Conservation (phyloP, 2,888 invertebrate genomes). For the Cerceris ruficornis region DNA sequence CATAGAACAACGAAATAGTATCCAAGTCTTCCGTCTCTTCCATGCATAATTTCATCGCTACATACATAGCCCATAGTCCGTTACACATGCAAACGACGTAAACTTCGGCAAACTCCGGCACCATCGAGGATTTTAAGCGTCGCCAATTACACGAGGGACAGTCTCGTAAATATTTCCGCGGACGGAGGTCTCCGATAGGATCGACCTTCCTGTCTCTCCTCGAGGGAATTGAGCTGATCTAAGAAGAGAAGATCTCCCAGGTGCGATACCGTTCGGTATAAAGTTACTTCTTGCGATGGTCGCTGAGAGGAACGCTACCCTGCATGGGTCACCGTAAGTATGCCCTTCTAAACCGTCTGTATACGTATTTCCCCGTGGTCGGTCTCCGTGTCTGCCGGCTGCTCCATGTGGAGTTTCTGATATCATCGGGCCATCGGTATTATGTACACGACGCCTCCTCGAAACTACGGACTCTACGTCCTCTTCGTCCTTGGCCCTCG, state of each 20-base stretch:
- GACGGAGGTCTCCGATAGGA: constrained; percentile 24
- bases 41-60: too few relatives aligned
- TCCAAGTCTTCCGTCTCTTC: too few relatives aligned
- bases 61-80: too few relatives aligned
- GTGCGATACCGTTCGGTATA: constrained; percentile 47
- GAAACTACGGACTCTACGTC: constrained; percentile 44
- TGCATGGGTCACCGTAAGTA: background rate
- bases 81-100: background rate
- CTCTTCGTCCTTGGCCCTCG: constrained; percentile 22
- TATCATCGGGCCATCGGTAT: constrained; percentile 57
- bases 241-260: constrained; percentile 34
- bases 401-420: constrained; percentile 45
- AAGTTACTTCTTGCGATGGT: constrained; percentile 43
- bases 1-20: too few relatives aligned
- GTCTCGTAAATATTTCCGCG: constrained; percentile 42
- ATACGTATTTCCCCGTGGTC: constrained; percentile 2
- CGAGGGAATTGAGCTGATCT: constrained; percentile 30
- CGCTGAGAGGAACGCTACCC: constrained; percentile 3
- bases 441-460: constrained; percentile 52
- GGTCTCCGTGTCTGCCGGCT: constrained; percentile 11
- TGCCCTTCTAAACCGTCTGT: background rate
- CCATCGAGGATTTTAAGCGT: constrained; percentile 24
- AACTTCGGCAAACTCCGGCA: constrained; percentile 18
- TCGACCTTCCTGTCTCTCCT: constrained; percentile 15
- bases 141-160: constrained; percentile 31